These are phyloP conservation scores for Crotalus tigris DNA, from an alignment of 2,113 vertebrate species.

Conservation along the genomic window DNA sequence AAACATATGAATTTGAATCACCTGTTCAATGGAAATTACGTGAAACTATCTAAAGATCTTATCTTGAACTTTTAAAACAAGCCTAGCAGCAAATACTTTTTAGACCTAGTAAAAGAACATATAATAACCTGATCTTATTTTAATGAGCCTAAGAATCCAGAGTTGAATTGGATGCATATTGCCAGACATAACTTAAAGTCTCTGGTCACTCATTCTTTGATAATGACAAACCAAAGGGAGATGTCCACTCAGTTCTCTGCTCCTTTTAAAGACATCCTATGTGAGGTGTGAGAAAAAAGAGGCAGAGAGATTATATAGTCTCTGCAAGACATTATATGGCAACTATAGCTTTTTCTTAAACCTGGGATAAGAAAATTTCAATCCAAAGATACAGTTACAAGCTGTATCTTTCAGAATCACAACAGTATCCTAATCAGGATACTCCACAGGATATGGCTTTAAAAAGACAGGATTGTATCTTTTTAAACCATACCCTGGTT, in stretches of 20 bases:
- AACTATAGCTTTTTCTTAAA: neutral
- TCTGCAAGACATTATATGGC: neutral
- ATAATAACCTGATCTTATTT: neutral
- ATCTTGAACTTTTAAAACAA: conserved; percentile 42
- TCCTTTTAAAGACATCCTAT: neutral
- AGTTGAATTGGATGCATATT: neutral
- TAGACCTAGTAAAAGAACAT: neutral
- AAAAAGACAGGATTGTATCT: neutral
- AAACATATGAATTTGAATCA: conserved; percentile 48
- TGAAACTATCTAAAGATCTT: conserved; percentile 47
- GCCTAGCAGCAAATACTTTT: neutral
- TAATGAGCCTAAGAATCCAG: neutral
- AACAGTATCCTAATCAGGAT: neutral
- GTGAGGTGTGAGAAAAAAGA: neutral
- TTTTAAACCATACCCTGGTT: neutral
- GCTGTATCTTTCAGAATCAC: neutral
- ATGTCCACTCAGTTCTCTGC: neutral
- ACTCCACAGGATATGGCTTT: neutral
- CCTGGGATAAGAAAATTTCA: neutral
- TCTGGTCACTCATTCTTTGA: neutral
- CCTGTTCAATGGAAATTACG: conserved; percentile 10
- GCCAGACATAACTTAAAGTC: neutral
- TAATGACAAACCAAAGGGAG: neutral
- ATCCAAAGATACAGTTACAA: neutral
- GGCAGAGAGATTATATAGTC: neutral